Evolutionary conservation across 1,140 invertebrate genomes (phyloP).

Genomic region (Drosophila lowei): DNA sequence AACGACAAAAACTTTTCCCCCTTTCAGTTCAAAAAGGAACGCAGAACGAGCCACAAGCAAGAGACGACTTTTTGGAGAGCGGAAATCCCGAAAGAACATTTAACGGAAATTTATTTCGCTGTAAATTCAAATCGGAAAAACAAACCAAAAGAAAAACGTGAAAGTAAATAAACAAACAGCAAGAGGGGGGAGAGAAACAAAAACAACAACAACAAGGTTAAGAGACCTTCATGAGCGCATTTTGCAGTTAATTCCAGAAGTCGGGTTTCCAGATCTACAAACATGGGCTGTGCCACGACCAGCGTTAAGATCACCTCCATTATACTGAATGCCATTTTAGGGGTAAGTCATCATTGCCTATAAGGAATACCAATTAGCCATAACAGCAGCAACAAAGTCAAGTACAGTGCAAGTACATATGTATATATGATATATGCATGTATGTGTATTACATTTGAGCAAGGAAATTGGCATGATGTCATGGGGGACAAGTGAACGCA

Average conservation of each 20-base stretch:
- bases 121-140: constrained; percentile 36
- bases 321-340: constrained; percentile 71
- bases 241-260: constrained; percentile 6
- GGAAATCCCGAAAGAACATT: constrained; percentile 21
- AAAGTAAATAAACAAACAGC: constrained; percentile 32
- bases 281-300: constrained; percentile 76
- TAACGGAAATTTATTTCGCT: constrained; percentile 44
- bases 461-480: constrained; percentile 47
- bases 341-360: constrained; percentile 64
- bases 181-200: background rate
- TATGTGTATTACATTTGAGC: background rate
- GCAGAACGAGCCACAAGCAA: constrained; percentile 63
- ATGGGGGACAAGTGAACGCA: constrained; percentile 37
- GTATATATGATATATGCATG: background rate
- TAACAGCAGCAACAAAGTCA: too few relatives aligned
- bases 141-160: constrained; percentile 18
- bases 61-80: constrained; percentile 30
- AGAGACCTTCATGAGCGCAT: constrained; percentile 38
- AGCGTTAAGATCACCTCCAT: constrained; percentile 72
- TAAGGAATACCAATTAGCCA: constrained; percentile 31
- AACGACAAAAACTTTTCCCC: constrained; percentile 57
- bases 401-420: constrained; percentile 7
- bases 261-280: constrained; percentile 36
- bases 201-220: constrained; percentile 63
- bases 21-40: constrained; percentile 68